Evolutionary conservation across 64 coral and sea anemone genomes (phyloP), one percentile per base, ranked within the genome.

Genomic region (Acropora yongei): DNA sequence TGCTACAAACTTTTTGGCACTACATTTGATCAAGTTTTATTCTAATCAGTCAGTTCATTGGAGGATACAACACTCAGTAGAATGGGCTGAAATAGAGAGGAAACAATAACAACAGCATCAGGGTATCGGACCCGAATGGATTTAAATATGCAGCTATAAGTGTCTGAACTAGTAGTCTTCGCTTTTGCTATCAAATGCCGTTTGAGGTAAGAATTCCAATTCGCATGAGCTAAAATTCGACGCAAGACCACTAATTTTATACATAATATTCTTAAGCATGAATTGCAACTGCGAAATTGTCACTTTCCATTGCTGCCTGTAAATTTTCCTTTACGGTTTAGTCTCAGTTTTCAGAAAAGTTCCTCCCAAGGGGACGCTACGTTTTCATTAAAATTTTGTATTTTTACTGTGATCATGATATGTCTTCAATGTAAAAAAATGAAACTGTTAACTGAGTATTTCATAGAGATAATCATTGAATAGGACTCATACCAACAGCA

Each of bases 191-290:
- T 71, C 67, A 71, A 71, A 14, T 30, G 67, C 18, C 18, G 67
- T 16, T 71, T 71, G 67, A 14, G 67, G 67, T 71, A 55, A 55
- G 51, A 5, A 55, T 55, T 55, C 0, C 10, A 55, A 55, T 55
- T 0, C 10, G 51, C 51, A 55, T 55, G 51, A 55, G 51, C 51
- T 0, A 30, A 71, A 71, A 71, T 71, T 14, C 67, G 10, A 10
- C 67, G 67, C 67, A 30, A 71, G 67, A 71, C 0, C 67, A 71
- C 67, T 71, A 4, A 71, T 71, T 71, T 71, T 71, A 71, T 71
- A 71, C 67, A 71, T 71, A 16, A 71, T 71, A 71, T 71, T 71
- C 67, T 71, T 71, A 71, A 71, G 67, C 67, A 71, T 4, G 67
- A 71, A 71, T 71, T 71, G 67, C 67, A 71, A 71, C 67, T 13